phyloP scores from a whole-genome alignment of 2,113 vertebrate genomes.

The Limanda limanda region DNA sequence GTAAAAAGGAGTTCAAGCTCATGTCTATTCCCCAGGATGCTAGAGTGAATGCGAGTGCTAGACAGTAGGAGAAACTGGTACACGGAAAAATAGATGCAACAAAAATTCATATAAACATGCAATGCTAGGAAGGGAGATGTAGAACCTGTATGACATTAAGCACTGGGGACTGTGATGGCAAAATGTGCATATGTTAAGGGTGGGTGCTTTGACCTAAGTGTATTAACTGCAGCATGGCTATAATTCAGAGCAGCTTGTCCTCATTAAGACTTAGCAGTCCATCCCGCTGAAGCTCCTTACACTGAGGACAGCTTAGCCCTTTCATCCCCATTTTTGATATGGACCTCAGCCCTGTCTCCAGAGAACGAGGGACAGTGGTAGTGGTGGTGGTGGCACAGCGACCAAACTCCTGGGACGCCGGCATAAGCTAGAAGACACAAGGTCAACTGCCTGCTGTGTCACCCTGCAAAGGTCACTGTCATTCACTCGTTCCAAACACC shows the following conservation, averaged over 20 bases:
- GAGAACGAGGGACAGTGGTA: constrained; percentile 18
- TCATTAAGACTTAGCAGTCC: constrained; percentile 75
- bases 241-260: constrained; percentile 75
- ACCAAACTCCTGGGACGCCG: constrained; percentile 22
- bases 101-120: neutral
- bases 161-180: neutral
- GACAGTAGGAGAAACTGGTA: neutral
- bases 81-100: neutral
- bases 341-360: constrained; percentile 52
- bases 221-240: constrained; percentile 50
- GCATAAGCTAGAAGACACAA: constrained; percentile 32
- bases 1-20: neutral
- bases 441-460: constrained; percentile 27
- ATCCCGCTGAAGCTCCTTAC: constrained; percentile 72
- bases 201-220: constrained; percentile 16
- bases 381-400: constrained; percentile 24
- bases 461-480: constrained; percentile 47
- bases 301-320: constrained; percentile 65
- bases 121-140: neutral
- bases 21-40: neutral
- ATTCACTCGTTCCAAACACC: constrained; percentile 23
- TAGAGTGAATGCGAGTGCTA: neutral
- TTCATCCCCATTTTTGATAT: constrained; percentile 69
- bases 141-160: constrained; percentile 1
- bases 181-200: constrained; percentile 16